Percentiles rank a stretch among this genome's conserved stretches.
phyloP scores from a whole-genome alignment of 2,888 invertebrate species.

The Zaprionus bogoriensis region DNA sequence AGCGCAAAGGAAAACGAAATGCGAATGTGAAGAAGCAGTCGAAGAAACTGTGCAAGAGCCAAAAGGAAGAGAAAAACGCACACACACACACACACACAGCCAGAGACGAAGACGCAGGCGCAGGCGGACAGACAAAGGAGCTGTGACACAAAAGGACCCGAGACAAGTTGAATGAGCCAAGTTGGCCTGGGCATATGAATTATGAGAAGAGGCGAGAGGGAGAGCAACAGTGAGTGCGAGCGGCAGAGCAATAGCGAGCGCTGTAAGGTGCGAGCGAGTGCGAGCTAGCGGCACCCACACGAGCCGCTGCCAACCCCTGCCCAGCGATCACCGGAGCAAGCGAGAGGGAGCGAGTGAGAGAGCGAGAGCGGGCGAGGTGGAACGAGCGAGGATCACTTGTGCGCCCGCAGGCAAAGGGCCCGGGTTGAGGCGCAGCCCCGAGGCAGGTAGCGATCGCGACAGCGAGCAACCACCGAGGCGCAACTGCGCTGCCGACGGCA shows the following conservation, averaged over 20 bases:
- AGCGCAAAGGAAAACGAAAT: conserved; percentile 27
- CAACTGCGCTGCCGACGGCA: conserved; percentile 10
- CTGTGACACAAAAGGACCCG: conserved; percentile 44
- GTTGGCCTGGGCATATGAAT: no score
- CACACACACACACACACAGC: no score
- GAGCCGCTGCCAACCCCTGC: conserved; percentile 44
- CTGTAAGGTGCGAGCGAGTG: background rate
- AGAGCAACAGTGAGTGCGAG: no score
- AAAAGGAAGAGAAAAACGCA: background rate
- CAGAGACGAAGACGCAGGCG: conserved; percentile 6
- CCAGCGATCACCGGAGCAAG: background rate
- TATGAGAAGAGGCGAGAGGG: background rate
- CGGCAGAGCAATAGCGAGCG: background rate
- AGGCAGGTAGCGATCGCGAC: conserved; percentile 46
- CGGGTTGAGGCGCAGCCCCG: background rate
- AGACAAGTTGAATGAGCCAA: conserved; percentile 45
- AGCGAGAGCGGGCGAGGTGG: conserved; percentile 2
- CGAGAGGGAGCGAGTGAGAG: background rate
- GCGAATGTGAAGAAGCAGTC: conserved; percentile 2
- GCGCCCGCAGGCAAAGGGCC: conserved; percentile 12
- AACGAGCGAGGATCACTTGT: conserved; percentile 46
- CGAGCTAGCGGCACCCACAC: conserved; percentile 49
- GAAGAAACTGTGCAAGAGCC: background rate
- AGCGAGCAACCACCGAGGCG: conserved; percentile 18
- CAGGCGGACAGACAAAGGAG: conserved; percentile 24